Base-by-base conservation (phyloP, 1,140 invertebrate genomes). In the Nephila pilipes region DNA sequence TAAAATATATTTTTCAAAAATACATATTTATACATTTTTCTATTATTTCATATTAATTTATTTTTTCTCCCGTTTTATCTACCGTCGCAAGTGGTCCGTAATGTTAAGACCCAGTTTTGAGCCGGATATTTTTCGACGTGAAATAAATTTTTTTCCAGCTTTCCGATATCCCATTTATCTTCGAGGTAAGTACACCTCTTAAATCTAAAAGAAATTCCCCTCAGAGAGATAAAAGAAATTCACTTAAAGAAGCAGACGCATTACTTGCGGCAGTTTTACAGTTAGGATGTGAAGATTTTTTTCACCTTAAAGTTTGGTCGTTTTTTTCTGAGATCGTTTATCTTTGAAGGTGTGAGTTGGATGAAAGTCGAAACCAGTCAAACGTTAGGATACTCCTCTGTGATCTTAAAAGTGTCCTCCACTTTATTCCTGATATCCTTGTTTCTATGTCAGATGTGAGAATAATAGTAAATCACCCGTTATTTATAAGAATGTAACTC, bases 161-260 rank as follows among this genome's bases (percentile, higher is more conserved):
- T 58, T 20, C 16, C 65, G 8, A 29, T 32, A 32, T 1, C 29
- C 32, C 32, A 75, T 75, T 75, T 75, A 75, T 75, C 65, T 75
- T 20, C 16, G 25, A 16, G 25, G 65, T 75, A 75, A 75, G 65
- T 75, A 36, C 65, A 36, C 16, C 65, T 75, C 65, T 36, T 75
- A 75, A 75, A 75, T 75, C 65, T 75, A 75, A 32, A 75, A 75
- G 65, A 36, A 75, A 75, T 75, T 36, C 65, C 65, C 63, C 5
- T 29, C 14, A 75, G 65, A 75, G 65, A 75, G 65, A 75, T 75
- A 75, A 75, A 75, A 75, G 65, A 75, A 75, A 75, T 75, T 75
- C 65, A 75, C 65, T 75, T 75, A 75, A 75, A 75, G 65, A 75
- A 36, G 65, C 29, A 12, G 65, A 75, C 65, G 25, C 29, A 75